Evolutionary conservation across 23 tunicate species (phyloP).

Genomic region (Diplosoma virens): DNA sequence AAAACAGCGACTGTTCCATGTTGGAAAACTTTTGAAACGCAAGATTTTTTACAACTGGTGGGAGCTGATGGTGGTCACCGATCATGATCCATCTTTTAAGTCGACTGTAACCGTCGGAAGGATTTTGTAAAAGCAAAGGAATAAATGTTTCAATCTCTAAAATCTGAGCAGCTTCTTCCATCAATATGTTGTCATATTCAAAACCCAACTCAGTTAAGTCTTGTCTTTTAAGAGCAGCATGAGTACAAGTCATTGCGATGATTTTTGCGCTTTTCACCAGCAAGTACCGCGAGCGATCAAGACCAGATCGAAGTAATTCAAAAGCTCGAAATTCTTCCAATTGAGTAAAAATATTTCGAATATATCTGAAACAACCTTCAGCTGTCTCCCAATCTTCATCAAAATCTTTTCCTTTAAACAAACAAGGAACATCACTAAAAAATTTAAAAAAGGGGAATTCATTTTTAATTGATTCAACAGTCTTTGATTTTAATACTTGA

Average conservation of each 20-base stretch:
- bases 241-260: constrained; percentile 99
- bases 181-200: constrained; percentile 94
- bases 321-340: constrained; percentile 98
- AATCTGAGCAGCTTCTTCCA: constrained; percentile 99
- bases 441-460: constrained; percentile 80
- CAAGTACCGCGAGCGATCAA: constrained; percentile 94
- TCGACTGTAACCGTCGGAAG: constrained; percentile 98
- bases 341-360: constrained; percentile 89
- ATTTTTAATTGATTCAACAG: constrained; percentile 39
- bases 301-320: constrained; percentile 95
- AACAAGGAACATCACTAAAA: constrained; percentile 72
- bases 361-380: constrained; percentile 93
- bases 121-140: constrained; percentile 93
- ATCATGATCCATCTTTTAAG: constrained; percentile 99
- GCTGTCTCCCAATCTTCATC: constrained; percentile 93
- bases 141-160: constrained; percentile 99
- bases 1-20: constrained; percentile 99
- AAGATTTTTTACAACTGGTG: constrained; percentile 94
- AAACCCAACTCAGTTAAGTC: constrained; percentile 91
- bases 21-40: constrained; percentile 98
- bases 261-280: constrained; percentile 98
- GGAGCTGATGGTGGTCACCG: constrained; percentile 98
- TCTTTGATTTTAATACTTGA: constrained; percentile 49
- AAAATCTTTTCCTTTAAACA: constrained; percentile 62
- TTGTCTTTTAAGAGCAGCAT: constrained; percentile 96